Conservation (phyloP, 2,113 vertebrate genomes). For the Phyllostomus hastatus region DNA sequence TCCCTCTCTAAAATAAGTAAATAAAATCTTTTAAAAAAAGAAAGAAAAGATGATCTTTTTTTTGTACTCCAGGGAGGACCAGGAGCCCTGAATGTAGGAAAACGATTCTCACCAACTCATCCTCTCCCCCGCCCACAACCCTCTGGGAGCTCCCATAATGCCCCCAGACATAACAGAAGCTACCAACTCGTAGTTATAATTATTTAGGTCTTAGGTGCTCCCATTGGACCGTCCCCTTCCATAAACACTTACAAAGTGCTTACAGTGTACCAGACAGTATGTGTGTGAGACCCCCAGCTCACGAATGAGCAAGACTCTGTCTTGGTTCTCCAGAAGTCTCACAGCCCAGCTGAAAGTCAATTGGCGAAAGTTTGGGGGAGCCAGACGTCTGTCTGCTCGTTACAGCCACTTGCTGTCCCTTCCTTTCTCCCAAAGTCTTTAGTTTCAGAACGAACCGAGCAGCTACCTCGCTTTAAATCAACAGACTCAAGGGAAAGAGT, state of each 20-base stretch:
- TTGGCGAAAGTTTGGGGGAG: background rate
- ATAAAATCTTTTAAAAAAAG: no score
- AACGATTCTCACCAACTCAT: background rate
- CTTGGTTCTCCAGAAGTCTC: background rate
- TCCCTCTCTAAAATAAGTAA: no score
- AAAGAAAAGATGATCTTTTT: background rate
- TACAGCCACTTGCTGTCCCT: background rate
- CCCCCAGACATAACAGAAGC: background rate
- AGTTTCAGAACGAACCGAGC: background rate
- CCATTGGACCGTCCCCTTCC: background rate
- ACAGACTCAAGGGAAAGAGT: background rate
- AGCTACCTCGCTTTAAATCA: background rate
- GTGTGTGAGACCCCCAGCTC: no score
- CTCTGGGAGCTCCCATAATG: background rate
- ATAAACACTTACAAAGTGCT: background rate
- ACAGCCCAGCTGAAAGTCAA: background rate
- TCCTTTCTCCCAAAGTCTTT: background rate
- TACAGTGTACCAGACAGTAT: background rate
- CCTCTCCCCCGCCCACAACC: background rate
- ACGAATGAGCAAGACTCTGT: no score
- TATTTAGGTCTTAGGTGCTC: background rate
- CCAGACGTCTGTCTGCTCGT: background rate
- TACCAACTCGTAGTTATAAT: background rate
- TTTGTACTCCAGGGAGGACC: background rate
- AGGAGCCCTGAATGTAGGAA: background rate